A percentile compares a stretch with the other conserved stretches of the same genome.
phyloP scores from a whole-genome alignment of 2,113 vertebrate genomes.

The Oryzias javanicus region DNA sequence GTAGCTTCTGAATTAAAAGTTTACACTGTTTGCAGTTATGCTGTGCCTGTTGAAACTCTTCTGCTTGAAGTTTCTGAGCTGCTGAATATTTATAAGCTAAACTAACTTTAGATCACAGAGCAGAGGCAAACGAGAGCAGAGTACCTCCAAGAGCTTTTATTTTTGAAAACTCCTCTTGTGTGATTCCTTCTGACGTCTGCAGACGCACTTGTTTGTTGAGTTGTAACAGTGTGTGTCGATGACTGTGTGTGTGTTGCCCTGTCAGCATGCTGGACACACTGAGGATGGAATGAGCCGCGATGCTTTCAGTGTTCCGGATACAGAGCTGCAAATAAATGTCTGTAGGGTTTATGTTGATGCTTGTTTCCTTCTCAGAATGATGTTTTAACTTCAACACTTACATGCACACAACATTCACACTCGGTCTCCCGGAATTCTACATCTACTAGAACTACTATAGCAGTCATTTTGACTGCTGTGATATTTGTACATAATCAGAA shows the following conservation, averaged over 20 bases:
- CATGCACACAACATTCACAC: too few species aligned
- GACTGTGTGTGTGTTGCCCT: constrained; percentile 55
- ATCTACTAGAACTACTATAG: too few species aligned
- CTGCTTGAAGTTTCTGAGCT: constrained; percentile 60
- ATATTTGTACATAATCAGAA: too few species aligned
- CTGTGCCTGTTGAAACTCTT: constrained; percentile 70
- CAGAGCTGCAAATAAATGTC: constrained; percentile 59
- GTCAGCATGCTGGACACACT: constrained; percentile 63
- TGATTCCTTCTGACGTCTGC: constrained; percentile 62
- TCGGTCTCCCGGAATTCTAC: too few species aligned
- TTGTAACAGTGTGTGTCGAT: constrained; percentile 51
- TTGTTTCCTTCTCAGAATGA: neutral
- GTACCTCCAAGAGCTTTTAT: constrained; percentile 71
- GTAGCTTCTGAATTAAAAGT: constrained; percentile 47
- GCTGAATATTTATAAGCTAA: constrained; percentile 50
- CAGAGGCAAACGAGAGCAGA: constrained; percentile 34
- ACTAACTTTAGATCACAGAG: constrained; percentile 20
- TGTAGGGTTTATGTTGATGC: constrained; percentile 45
- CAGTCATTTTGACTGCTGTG: too few species aligned
- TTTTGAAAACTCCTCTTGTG: constrained; percentile 60
- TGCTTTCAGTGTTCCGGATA: constrained; percentile 56
- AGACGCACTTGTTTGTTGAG: constrained; percentile 42
- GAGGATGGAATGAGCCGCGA: constrained; percentile 55
- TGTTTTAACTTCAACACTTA: neutral
- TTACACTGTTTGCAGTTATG: constrained; percentile 64